A percentile compares a stretch with the other conserved stretches of the same genome.
Conservation (phyloP, 2,888 invertebrate genomes). For the Polydrusus cervinus region DNA sequence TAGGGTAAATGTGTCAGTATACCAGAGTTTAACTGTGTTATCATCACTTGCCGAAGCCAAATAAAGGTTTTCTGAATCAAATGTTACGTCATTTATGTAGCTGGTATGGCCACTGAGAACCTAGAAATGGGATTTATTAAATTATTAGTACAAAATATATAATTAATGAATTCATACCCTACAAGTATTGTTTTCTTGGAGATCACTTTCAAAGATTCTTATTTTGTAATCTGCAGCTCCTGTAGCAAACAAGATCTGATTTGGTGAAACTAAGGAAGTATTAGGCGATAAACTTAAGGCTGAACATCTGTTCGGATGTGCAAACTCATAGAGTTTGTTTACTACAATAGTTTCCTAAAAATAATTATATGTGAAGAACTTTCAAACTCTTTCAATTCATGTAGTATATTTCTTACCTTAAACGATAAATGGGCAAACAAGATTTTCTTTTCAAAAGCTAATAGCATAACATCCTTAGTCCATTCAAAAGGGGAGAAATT, state of each 20-base stretch:
- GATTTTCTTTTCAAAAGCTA: slow-evolving; percentile 76
- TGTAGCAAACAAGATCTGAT: slow-evolving; percentile 73
- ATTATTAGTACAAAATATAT: background rate
- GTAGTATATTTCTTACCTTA: slow-evolving; percentile 70
- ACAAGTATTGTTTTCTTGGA: slow-evolving; percentile 72
- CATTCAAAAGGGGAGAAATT: slow-evolving; percentile 79
- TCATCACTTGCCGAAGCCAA: slow-evolving; percentile 87
- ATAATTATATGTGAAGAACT: background rate
- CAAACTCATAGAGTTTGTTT: slow-evolving; percentile 74
- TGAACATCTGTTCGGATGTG: slow-evolving; percentile 74
- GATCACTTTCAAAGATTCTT: slow-evolving; percentile 74
- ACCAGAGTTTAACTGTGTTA: slow-evolving; percentile 82
- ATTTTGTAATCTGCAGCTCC: slow-evolving; percentile 76
- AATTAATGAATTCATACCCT: slow-evolving; percentile 65
- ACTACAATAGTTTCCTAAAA: slow-evolving; percentile 73
- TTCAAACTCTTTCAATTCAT: background rate
- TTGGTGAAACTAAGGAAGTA: slow-evolving; percentile 76
- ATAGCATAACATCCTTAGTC: slow-evolving; percentile 77
- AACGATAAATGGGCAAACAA: slow-evolving; percentile 75
- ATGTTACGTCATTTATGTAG: slow-evolving; percentile 81
- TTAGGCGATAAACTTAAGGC: slow-evolving; percentile 78
- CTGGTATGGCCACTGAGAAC: slow-evolving; percentile 77
- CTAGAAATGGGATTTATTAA: slow-evolving; percentile 65
- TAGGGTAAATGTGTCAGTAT: slow-evolving; percentile 72
- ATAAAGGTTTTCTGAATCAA: slow-evolving; percentile 80